Conservation (phyloP, 30 jellyfish, hydroid and myxozoan genomes). For the Rhopilema esculentum region DNA sequence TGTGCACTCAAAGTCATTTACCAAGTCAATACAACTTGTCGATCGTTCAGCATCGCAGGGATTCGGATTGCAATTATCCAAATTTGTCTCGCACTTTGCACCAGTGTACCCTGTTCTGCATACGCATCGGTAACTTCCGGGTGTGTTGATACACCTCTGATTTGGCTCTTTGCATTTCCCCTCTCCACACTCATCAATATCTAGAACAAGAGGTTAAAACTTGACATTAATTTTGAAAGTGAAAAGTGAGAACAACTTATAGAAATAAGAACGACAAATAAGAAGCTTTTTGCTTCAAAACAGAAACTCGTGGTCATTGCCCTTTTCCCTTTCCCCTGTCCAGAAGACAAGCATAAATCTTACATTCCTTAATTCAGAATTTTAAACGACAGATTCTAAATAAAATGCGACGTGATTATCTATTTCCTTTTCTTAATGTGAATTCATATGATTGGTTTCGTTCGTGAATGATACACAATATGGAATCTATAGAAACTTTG, state of each 20-base stretch:
- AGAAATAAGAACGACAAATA: too few relatives aligned
- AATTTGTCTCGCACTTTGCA: slow-evolving; percentile 44
- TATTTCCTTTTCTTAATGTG: too few relatives aligned
- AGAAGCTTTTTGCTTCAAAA: not conserved
- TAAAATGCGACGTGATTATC: too few relatives aligned
- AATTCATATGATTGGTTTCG: too few relatives aligned
- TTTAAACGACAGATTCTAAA: too few relatives aligned
- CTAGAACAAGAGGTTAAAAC: slow-evolving; percentile 17
- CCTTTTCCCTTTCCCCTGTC: too few relatives aligned
- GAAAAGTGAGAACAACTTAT: too few relatives aligned
- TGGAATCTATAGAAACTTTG: too few relatives aligned
- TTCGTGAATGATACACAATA: too few relatives aligned
- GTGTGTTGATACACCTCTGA: slow-evolving; percentile 61
- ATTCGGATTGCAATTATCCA: slow-evolving; percentile 60
- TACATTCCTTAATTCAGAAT: too few relatives aligned
- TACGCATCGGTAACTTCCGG: slow-evolving; percentile 67
- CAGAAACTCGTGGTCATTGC: too few relatives aligned
- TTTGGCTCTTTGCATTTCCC: slow-evolving; percentile 59
- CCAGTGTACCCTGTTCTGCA: slow-evolving; percentile 81
- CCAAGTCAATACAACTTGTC: slow-evolving; percentile 60
- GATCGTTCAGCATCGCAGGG: slow-evolving; percentile 71
- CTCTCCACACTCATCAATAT: slow-evolving; percentile 62
- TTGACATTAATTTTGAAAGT: not conserved
- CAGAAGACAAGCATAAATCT: too few relatives aligned
- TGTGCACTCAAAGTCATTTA: slow-evolving; percentile 58